Base-by-base conservation (phyloP, 2,113 vertebrate species). In the Thymallus thymallus region DNA sequence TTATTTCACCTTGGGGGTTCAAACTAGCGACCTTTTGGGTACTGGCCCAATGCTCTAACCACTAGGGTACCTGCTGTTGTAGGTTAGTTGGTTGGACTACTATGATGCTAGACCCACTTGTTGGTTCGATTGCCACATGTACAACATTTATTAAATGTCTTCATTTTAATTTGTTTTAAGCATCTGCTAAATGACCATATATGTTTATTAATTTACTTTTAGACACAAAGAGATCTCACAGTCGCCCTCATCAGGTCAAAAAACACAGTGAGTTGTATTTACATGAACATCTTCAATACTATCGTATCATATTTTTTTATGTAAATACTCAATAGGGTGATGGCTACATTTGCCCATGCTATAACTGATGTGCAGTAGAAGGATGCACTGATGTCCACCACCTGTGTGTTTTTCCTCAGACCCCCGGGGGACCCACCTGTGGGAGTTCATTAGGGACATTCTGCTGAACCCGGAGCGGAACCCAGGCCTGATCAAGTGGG, bases 381-480 rank as follows among this genome's bases (percentile, higher is more conserved):
- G n/a, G n/a, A 9, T 60, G 2, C 13, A 60, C n/a, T n/a, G n/a
- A 60, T 22, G n/a, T 60, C 4, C 56, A 60, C 18, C 29, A 35
- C 64, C 16, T 35, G 5, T 66, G 62, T 64, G 23, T 26, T n/a
- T 23, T 48, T 5, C 74, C 20, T 14, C 84, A 99, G 97, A 95
- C 76, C 95, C 96, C 0, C 91, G 98, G 65, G 96, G 97, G 26
- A 98, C 95, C 13, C 98, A 99, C 81, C 90, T 99, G 72, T 99
- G 98, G 98, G 98, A 99, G 82, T 99, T 99, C 86, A 98, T 99
- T 86, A 89, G 97, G 20, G 98, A 99, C 83, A 98, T 99, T 86
- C 93, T 99, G 67, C 92, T 99, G 62, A 95, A 94, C 81, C 96
- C 97, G 30, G 97, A 99, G 71, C 94, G 96, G 84, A 97, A 99